phyloP scores from a whole-genome alignment of 2,888 invertebrate species.

The Arrhopalites spinosus region DNA sequence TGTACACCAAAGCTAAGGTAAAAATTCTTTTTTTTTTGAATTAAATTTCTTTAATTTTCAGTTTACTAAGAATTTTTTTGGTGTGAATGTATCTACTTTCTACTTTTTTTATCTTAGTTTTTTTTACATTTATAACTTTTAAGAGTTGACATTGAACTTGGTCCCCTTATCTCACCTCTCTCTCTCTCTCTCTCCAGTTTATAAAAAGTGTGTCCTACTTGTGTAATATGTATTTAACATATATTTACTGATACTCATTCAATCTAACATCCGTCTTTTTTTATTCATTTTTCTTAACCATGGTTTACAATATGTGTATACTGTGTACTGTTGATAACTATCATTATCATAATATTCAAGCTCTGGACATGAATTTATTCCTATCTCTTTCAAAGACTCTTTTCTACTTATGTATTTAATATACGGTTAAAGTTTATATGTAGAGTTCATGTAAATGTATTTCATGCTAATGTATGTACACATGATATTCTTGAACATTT shows the following conservation, averaged over 20 bases:
- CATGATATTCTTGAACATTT: no score
- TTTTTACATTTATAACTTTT: neutral
- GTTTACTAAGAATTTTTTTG: neutral
- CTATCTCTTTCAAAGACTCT: neutral
- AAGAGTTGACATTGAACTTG: constrained; percentile 22
- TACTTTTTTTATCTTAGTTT: neutral
- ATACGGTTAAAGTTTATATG: neutral
- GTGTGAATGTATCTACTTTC: neutral
- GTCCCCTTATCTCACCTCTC: neutral
- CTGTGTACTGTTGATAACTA: no score
- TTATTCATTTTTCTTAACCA: neutral
- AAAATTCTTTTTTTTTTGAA: neutral
- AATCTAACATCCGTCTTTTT: neutral
- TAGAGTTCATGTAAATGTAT: neutral
- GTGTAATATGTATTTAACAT: no score
- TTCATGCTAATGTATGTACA: neutral
- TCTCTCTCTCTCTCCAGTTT: neutral
- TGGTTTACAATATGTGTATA: neutral
- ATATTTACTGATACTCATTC: no score
- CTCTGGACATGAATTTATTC: neutral
- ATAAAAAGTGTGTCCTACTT: no score
- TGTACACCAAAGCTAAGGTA: constrained; percentile 60
- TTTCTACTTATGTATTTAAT: neutral
- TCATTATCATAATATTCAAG: no score
- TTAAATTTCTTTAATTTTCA: neutral